These are phyloP conservation scores for Equus przewalskii DNA, from an alignment of 2,113 vertebrate species.

Conservation along the genomic window DNA sequence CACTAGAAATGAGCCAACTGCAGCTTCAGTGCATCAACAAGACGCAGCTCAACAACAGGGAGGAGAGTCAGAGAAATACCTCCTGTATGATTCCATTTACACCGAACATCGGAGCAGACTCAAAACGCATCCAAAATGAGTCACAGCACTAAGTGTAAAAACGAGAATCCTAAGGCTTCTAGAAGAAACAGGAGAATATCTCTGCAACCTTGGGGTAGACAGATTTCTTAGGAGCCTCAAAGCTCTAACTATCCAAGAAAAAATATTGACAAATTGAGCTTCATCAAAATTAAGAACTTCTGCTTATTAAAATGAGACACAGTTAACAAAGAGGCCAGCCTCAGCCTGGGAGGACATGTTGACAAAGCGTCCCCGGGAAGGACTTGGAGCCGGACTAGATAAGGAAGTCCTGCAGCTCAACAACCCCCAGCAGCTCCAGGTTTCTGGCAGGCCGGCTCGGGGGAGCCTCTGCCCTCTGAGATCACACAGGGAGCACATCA, in stretches of 20 bases:
- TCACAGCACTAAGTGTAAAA: background rate
- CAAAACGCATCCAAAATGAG: background rate
- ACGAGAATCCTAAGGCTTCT: background rate
- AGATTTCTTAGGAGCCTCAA: background rate
- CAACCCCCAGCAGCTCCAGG: background rate
- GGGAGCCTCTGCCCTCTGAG: background rate
- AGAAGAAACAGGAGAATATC: background rate
- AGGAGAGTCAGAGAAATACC: background rate
- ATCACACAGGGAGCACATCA: background rate
- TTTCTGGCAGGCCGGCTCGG: background rate
- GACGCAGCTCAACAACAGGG: fast-evolving
- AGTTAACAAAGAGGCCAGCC: background rate
- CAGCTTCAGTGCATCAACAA: background rate
- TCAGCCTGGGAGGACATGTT: too few species aligned
- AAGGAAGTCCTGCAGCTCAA: background rate
- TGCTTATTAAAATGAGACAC: background rate
- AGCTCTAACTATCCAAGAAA: background rate
- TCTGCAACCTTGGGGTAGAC: background rate
- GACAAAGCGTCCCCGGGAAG: background rate
- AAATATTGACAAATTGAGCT: background rate
- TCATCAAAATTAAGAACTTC: background rate
- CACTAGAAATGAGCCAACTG: background rate
- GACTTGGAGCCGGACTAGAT: background rate
- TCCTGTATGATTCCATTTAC: background rate
- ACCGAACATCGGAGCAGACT: background rate